Percentiles rank a stretch among this genome's conserved stretches.
phyloP scores from a whole-genome alignment of 2,797 vertebrate species.

The Enteromius trimaculatus region DNA sequence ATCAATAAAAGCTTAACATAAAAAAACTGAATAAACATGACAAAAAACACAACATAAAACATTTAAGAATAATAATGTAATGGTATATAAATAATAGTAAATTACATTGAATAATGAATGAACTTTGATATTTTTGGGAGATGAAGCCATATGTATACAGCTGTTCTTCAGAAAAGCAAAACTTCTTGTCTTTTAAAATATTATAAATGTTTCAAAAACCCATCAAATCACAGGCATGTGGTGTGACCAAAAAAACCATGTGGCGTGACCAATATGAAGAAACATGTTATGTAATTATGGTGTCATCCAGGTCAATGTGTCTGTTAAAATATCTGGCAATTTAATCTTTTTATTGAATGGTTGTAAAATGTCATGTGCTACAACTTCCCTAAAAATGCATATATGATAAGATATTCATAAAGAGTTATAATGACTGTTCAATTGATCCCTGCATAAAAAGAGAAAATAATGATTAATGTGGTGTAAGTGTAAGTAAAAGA shows the following conservation, averaged over 20 bases:
- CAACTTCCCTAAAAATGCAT: not conserved
- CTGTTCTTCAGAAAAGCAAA: not conserved
- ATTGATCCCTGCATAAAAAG: not conserved
- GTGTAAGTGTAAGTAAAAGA: not conserved
- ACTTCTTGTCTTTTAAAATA: not conserved
- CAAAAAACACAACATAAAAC: too few species aligned
- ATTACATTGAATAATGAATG: not conserved
- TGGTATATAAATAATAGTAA: not conserved
- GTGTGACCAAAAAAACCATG: not conserved
- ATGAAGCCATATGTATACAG: not conserved
- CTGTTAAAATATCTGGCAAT: not conserved
- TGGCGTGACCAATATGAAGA: not conserved
- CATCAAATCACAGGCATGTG: not conserved
- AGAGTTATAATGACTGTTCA: not conserved
- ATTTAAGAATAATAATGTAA: not conserved
- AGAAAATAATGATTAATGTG: not conserved
- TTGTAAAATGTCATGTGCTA: not conserved
- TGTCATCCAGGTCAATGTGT: not conserved
- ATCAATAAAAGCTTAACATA: not conserved
- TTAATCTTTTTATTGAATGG: not conserved
- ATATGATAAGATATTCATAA: not conserved
- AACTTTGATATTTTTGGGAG: not conserved
- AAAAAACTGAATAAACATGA: not conserved
- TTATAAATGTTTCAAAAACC: not conserved
- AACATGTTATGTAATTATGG: not conserved